Percentiles rank a stretch among this genome's conserved stretches.
Conservation (phyloP, 2,113 vertebrate species). For the Isichthys henryi region DNA sequence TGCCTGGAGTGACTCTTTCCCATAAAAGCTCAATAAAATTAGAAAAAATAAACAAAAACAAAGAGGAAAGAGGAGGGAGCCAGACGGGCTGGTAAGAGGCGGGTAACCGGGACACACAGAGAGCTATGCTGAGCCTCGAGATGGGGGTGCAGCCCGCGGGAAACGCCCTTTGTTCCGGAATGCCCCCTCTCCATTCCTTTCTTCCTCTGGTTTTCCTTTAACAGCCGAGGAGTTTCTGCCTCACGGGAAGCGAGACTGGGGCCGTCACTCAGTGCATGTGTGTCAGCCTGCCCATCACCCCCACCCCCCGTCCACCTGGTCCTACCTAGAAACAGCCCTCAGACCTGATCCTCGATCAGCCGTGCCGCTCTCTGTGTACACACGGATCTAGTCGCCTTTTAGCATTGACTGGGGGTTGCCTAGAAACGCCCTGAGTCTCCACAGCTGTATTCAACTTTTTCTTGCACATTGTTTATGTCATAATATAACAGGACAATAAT, state of each 20-base stretch:
- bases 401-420: background rate
- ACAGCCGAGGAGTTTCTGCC: constrained; percentile 5
- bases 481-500: background rate
- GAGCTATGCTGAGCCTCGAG: constrained; percentile 26
- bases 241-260: background rate
- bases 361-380: background rate
- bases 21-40: constrained; percentile 4
- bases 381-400: background rate
- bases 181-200: constrained; percentile 5
- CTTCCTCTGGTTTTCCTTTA: constrained; percentile 10
- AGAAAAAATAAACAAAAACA: background rate
- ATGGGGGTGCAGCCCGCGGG: constrained; percentile 17
- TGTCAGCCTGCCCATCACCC: background rate
- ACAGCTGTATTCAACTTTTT: background rate
- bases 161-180: constrained; percentile 28
- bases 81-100: background rate
- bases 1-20: background rate
- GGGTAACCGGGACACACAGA: constrained; percentile 23
- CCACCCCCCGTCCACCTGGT: background rate
- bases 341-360: background rate
- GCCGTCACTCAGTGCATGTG: background rate
- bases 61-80: background rate
- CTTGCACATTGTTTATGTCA: background rate
- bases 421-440: background rate
- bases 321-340: background rate